Conservation (phyloP, 2,797 vertebrate genomes). For the Eurystomus glaucurus region DNA sequence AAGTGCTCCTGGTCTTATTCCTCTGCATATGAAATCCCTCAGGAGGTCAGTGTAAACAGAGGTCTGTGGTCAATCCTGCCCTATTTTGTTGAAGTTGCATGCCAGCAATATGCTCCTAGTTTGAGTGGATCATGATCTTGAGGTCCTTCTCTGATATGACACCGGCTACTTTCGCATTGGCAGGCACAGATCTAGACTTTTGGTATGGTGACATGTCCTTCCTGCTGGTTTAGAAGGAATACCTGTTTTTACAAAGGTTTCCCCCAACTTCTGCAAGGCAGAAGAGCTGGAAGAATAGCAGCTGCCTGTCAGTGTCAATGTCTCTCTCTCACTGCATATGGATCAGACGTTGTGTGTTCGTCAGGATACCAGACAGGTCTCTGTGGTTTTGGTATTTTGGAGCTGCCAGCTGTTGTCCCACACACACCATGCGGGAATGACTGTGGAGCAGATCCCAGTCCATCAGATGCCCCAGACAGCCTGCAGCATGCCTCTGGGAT, state of each 20-base stretch:
- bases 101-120: neutral
- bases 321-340: rapidly evolving
- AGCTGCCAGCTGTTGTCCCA: neutral
- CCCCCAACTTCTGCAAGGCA: neutral
- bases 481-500: neutral
- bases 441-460: neutral
- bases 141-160: neutral
- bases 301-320: neutral
- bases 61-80: neutral
- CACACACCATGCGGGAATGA: neutral
- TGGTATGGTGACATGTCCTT: neutral
- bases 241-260: neutral
- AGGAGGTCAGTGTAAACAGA: neutral
- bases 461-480: neutral
- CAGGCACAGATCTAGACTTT: neutral
- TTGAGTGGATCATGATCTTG: neutral
- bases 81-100: neutral
- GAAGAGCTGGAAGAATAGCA: neutral
- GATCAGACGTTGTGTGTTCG: neutral
- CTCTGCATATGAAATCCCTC: neutral
- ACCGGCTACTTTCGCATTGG: neutral
- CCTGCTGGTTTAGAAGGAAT: neutral
- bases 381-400: neutral
- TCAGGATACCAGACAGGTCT: neutral
- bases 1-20: neutral